Evolutionary conservation across 1,140 invertebrate genomes (phyloP), one percentile per base, ranked within the genome.

Genomic region (Drosophila pallidifrons): DNA sequence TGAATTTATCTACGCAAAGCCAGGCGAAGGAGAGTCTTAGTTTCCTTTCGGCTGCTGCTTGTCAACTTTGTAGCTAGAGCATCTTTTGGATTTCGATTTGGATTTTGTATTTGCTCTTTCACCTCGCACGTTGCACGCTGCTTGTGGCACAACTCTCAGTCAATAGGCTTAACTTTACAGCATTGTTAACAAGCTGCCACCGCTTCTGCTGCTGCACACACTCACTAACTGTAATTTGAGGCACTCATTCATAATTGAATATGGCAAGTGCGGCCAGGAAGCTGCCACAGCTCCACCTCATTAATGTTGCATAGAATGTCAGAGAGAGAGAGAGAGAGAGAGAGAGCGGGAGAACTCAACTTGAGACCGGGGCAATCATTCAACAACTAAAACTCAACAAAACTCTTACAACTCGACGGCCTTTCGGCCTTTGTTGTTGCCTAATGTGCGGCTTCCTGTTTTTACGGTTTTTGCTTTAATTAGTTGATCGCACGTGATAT

Each of bases 401-500:
- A 8, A 20, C 16, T 55, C 52, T 10, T 38, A 55, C 20, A 25
- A 25, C 32, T 55, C 32, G 60, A 35, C 46, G 41, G n/a, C 15
- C 52, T 35, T 7, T 43, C 32, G 5, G 45, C 13, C 63, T 81
- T 88, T 81, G 75, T 81, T 83, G 67, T 85, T 73, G 75, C 51
- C 78, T 89, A 89, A 88, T 88, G 85, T 82, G 77, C 79, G 85
- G 81, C 85, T 88, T 88, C 85, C 85, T 89, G 85, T 83, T 89
- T 89, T 81, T 82, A 83, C 64, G 71, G 78, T 83, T 89, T 71
- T 71, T 85, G 78, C 85, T 76, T 89, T 89, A 89, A 89, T 89
- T 89, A 89, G 85, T 89, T 85, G 81, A 85, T 89, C 85, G 85
- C 85, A 89, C 85, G 85, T 89, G 85, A 89, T 87, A 87, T 51